phyloP scores from a whole-genome alignment of 2,113 vertebrate species.

The Macrotis lagotis region DNA sequence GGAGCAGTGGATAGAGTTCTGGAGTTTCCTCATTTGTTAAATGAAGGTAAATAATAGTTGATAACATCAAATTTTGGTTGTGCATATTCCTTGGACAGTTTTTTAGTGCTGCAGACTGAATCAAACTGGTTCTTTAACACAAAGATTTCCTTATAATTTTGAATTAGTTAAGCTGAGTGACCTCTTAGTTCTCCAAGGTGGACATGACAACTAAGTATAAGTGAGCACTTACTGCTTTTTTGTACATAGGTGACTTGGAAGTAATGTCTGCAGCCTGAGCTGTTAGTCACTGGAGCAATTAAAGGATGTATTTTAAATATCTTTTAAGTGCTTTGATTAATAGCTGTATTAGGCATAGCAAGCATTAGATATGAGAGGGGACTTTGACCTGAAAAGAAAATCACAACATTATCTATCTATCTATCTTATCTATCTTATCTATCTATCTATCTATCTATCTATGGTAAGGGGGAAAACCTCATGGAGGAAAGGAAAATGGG shows the following conservation, averaged over 20 bases:
- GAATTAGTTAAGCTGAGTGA: background rate
- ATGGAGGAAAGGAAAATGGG: background rate
- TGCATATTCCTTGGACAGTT: background rate
- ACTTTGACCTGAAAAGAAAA: background rate
- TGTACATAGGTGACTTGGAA: background rate
- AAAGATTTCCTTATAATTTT: background rate
- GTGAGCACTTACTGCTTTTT: background rate
- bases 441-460: too few species aligned
- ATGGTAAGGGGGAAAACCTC: background rate
- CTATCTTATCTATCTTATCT: too few species aligned
- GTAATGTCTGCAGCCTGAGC: background rate
- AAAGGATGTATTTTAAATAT: background rate
- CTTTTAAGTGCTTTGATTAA: background rate
- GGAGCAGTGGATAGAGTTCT: background rate
- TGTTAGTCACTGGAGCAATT: background rate
- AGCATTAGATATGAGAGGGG: background rate
- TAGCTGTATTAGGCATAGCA: background rate
- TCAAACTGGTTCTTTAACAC: background rate
- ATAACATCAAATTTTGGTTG: background rate
- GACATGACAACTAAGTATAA: background rate
- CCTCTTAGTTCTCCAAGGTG: background rate
- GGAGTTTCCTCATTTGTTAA: background rate
- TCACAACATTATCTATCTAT: background rate
- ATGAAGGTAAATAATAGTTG: background rate
- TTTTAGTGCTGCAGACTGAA: background rate